phyloP scores from a whole-genome alignment of 1,140 invertebrate species.

The Drosophila funebris region DNA sequence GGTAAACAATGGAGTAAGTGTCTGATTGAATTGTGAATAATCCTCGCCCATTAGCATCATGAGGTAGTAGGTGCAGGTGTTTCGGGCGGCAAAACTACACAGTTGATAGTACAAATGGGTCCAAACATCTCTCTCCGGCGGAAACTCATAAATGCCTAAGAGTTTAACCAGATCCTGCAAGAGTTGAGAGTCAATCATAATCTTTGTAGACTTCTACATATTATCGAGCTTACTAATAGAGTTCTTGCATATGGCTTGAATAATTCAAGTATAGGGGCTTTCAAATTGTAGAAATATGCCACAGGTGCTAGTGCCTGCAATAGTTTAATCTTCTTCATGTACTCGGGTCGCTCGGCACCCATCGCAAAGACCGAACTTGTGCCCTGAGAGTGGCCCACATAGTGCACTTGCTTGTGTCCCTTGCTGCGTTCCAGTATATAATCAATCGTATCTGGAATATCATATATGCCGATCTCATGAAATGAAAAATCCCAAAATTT shows the following conservation, averaged over 20 bases:
- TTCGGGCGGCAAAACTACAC: constrained; percentile 52
- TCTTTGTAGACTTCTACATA: too few relatives aligned
- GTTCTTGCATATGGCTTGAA: not conserved
- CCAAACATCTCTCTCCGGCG: constrained; percentile 55
- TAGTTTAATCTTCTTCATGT: constrained; percentile 87
- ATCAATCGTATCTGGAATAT: constrained; percentile 88
- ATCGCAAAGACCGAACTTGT: constrained; percentile 86
- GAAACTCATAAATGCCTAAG: constrained; percentile 61
- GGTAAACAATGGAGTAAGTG: constrained; percentile 9
- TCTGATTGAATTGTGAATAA: constrained; percentile 84
- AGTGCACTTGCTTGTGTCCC: constrained; percentile 77
- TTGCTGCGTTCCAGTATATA: constrained; percentile 86
- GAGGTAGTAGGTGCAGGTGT: constrained; percentile 85
- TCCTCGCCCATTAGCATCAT: constrained; percentile 85
- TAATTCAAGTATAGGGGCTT: not conserved
- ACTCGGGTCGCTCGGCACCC: constrained; percentile 87
- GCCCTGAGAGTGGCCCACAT: constrained; percentile 85
- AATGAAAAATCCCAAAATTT: constrained; percentile 85
- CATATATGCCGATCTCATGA: constrained; percentile 89
- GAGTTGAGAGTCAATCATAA: not conserved
- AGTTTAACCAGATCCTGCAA: constrained; percentile 15
- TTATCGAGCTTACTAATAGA: constrained; percentile 12
- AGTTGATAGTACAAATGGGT: constrained; percentile 27
- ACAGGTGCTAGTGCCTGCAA: constrained; percentile 87
- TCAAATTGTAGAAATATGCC: constrained; percentile 59